These are phyloP conservation scores for Diorhabda sublineata DNA, from an alignment of 1,140 invertebrate genomes.

Conservation along the genomic window DNA sequence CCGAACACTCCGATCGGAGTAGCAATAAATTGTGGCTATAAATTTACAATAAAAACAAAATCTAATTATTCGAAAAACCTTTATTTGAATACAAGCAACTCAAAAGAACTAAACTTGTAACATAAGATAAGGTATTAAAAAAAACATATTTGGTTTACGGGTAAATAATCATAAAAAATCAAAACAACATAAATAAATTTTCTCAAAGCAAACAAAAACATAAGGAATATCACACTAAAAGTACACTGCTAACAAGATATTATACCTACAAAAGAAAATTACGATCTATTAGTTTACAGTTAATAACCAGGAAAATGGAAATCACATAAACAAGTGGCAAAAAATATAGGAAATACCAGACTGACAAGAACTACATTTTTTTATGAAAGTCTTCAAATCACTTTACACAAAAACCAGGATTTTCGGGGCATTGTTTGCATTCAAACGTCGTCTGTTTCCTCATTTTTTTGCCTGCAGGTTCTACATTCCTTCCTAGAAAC, in stretches of 20 bases:
- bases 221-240: not conserved
- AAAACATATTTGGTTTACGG: not conserved
- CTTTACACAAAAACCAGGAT: conserved; percentile 15
- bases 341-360: not conserved
- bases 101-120: conserved; percentile 3
- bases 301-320: too few relatives aligned
- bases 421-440: conserved; percentile 11
- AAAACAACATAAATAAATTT: conserved; percentile 8
- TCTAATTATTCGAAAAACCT: conserved; percentile 16
- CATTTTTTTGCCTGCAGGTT: conserved; percentile 13
- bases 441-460: conserved; percentile 9
- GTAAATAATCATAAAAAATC: not conserved
- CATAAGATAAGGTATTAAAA: not conserved
- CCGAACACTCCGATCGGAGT: conserved; percentile 13
- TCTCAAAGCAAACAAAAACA: not conserved
- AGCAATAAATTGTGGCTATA: conserved; percentile 8
- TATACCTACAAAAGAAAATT: too few relatives aligned
- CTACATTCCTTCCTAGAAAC: conserved; percentile 19
- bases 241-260: too few relatives aligned
- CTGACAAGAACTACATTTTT: not conserved
- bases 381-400: conserved; percentile 20
- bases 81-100: conserved; percentile 12
- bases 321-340: not conserved
- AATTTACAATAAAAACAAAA: conserved; percentile 9
- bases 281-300: too few relatives aligned